Conservation (phyloP, 2,797 vertebrate genomes). For the Nannoperca obscura region DNA sequence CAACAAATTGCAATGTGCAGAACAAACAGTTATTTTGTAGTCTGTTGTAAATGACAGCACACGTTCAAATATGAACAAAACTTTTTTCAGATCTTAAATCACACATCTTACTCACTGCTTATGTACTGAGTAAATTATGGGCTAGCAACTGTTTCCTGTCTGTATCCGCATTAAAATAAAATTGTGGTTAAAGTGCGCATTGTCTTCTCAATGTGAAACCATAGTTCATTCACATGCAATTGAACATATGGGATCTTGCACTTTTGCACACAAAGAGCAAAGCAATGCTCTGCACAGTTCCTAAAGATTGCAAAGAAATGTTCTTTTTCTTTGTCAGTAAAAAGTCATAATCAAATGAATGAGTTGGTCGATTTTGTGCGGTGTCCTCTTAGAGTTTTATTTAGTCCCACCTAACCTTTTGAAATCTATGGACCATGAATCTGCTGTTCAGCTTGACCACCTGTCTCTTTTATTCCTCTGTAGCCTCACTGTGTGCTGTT, state of each 20-base stretch:
- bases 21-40: background rate
- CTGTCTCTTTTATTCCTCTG: background rate
- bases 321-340: background rate
- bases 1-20: background rate
- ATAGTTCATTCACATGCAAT: background rate
- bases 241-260: conserved; percentile 28
- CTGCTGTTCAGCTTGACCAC: background rate
- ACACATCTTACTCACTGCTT: background rate
- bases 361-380: background rate
- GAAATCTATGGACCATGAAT: background rate
- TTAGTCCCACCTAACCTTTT: background rate
- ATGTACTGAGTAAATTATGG: background rate
- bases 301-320: background rate
- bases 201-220: conserved; percentile 45
- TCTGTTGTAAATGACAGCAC: background rate
- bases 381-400: background rate
- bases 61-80: no score
- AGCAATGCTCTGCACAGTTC: conserved; percentile 26
- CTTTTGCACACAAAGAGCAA: conserved; percentile 34
- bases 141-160: background rate
- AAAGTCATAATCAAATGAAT: background rate
- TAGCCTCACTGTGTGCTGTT: conserved; percentile 98
- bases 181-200: background rate
- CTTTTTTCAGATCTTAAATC: background rate
- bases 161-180: background rate